Percentiles rank a stretch among this genome's conserved stretches.
Conservation (phyloP, 2,113 vertebrate species). For the Istiophorus platypterus region DNA sequence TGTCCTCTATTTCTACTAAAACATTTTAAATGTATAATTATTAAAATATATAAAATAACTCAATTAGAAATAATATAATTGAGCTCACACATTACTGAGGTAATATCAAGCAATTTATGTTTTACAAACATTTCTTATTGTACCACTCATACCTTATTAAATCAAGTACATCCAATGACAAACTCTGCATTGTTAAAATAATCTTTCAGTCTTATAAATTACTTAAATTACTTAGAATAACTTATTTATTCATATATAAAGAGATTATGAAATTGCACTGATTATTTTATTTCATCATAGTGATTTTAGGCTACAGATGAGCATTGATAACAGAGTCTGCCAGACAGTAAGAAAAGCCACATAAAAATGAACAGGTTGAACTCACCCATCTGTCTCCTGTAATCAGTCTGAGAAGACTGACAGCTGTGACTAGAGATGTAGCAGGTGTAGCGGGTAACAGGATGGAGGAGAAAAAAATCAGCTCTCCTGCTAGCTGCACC, state of each 20-base stretch:
- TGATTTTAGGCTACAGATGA: background rate
- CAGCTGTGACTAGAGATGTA: background rate
- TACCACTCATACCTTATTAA: background rate
- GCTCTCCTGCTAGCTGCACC: too few species aligned
- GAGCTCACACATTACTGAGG: background rate
- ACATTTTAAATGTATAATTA: background rate
- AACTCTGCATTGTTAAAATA: background rate
- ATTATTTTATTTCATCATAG: background rate
- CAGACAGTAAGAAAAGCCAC: background rate
- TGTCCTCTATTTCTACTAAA: background rate
- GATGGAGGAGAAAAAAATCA: conserved; percentile 43
- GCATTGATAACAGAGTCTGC: background rate
- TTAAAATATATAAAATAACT: background rate
- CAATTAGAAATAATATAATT: background rate
- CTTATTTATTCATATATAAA: background rate
- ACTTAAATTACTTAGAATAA: background rate
- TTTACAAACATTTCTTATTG: background rate
- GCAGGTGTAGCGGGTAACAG: background rate
- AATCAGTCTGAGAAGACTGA: conserved; percentile 36
- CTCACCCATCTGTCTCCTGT: conserved; percentile 44
- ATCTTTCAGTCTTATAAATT: background rate
- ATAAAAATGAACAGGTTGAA: background rate
- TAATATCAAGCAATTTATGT: background rate
- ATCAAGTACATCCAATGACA: background rate
- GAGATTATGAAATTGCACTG: background rate